Conservation (phyloP, 2,113 vertebrate genomes). For the Oenanthe oenanthe region DNA sequence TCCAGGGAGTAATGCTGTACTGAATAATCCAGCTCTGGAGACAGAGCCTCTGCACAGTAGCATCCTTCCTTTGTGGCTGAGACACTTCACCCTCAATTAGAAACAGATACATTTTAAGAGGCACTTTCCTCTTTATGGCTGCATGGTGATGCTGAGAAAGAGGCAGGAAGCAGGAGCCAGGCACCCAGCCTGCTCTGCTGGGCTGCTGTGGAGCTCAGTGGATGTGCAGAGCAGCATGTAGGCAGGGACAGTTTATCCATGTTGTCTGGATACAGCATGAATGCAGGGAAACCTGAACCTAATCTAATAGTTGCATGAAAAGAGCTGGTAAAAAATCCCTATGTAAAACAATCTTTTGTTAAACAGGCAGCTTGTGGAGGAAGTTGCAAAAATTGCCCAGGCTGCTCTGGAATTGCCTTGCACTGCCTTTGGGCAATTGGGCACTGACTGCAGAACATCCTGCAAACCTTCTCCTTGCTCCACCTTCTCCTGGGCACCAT, state of each 20-base stretch:
- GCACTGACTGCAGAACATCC: background rate
- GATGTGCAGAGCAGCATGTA: background rate
- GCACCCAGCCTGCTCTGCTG: background rate
- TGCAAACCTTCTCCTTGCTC: background rate
- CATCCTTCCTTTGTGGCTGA: background rate
- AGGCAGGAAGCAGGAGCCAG: background rate
- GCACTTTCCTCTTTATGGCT: background rate
- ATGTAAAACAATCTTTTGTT: background rate
- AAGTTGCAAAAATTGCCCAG: background rate
- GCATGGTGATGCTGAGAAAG: background rate
- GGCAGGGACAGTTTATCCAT: background rate
- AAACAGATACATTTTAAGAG: background rate
- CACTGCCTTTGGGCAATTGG: fast-evolving
- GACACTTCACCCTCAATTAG: constrained; percentile 13
- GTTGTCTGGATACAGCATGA: background rate
- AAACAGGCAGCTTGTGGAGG: background rate
- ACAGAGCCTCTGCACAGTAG: background rate
- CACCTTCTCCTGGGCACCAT: background rate
- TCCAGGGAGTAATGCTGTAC: background rate
- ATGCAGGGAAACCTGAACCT: constrained; percentile 9
- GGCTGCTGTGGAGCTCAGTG: background rate
- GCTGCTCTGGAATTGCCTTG: background rate
- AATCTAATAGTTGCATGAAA: background rate
- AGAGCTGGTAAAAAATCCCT: background rate
- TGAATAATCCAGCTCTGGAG: background rate